phyloP scores from a whole-genome alignment of 2,888 invertebrate species.

The Stenotaenia linearis region DNA sequence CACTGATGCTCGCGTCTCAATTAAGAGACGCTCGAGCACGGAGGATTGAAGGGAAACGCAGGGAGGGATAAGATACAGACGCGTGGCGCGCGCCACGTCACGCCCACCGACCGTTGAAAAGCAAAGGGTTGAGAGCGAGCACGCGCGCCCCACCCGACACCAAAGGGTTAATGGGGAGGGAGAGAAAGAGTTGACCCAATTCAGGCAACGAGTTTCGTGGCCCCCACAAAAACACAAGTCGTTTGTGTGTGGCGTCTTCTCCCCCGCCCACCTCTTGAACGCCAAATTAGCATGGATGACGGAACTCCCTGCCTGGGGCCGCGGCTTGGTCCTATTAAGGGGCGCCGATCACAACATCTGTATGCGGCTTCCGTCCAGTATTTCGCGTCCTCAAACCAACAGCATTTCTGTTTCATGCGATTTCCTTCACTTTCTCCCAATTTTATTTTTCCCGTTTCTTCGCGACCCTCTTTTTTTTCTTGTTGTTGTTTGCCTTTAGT shows the following conservation, averaged over 20 bases:
- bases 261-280: conserved; percentile 19
- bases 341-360: conserved; percentile 9
- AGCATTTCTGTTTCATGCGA: background rate
- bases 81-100: conserved; percentile 12
- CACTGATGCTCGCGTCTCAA: conserved; percentile 1
- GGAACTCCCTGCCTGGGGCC: background rate
- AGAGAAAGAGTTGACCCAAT: conserved; percentile 12
- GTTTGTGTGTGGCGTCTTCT: conserved; percentile 15
- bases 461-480: background rate
- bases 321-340: conserved; percentile 14
- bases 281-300: conserved; percentile 12
- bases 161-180: conserved; percentile 11
- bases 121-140: conserved; percentile 11
- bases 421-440: background rate
- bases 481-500: background rate
- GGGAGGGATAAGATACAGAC: background rate
- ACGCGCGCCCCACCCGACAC: conserved; percentile 15
- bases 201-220: conserved; percentile 10
- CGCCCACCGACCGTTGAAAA: conserved; percentile 11
- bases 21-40: background rate
- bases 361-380: conserved; percentile 2
- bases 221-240: conserved; percentile 6
- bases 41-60: background rate
- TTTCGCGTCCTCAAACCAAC: conserved; percentile 15
- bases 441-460: background rate